Evolutionary conservation across 2,113 vertebrate species (phyloP).

Genomic region (Myodes glareolus): DNA sequence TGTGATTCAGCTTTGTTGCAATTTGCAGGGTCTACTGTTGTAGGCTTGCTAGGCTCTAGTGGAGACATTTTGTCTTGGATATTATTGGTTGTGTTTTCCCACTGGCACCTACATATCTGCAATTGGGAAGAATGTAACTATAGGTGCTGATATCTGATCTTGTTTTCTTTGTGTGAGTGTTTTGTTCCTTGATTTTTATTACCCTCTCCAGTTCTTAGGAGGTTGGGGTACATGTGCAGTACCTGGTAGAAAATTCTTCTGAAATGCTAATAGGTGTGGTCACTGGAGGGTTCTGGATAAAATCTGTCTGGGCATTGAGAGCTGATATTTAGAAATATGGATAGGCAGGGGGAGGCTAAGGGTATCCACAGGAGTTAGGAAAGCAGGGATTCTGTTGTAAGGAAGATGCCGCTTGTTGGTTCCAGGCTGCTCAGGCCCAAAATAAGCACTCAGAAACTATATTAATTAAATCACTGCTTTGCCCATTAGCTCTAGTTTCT

Average conservation of each 20-base stretch:
- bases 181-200: neutral
- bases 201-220: neutral
- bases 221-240: neutral
- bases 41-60: neutral
- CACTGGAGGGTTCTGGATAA: neutral
- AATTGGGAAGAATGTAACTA: neutral
- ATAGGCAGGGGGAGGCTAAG: neutral
- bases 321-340: neutral
- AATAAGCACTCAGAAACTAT: no score
- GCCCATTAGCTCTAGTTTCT: no score
- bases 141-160: neutral
- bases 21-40: neutral
- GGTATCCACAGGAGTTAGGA: neutral
- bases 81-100: neutral
- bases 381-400: neutral
- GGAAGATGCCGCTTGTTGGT: no score
- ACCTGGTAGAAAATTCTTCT: neutral
- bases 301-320: neutral
- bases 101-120: neutral
- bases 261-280: neutral
- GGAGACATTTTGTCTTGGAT: neutral
- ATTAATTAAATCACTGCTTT: no score
- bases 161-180: neutral
- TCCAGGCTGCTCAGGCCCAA: no score
- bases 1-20: neutral